Evolutionary conservation across 2,888 invertebrate species (phyloP), one percentile per base, ranked within the genome.

Genomic region (Ectemnius continuus): DNA sequence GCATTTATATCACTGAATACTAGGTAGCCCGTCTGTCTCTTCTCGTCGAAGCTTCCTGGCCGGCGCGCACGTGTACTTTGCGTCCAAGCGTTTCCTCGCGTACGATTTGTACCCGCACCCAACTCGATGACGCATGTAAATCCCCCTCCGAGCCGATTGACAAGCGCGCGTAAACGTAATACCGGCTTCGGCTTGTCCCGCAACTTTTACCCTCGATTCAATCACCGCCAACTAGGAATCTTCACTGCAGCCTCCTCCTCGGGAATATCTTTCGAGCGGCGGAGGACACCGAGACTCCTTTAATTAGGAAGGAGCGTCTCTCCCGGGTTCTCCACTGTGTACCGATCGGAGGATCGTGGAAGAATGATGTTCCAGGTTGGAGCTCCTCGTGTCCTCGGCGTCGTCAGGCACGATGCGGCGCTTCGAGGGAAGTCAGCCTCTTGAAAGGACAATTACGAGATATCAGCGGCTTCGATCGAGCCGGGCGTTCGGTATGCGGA

Each of bases 41-140:
- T 36, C 36, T 23, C 36, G 36, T 36, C 36, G 36, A 36, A 36
- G 36, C 11, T 36, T 67, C 67, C 46, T 61, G 75, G 73, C 80
- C 72, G 79, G 67, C 36, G 64, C 67, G 75, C 84, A 84, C 82
- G 84, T 83, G 82, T 75, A 84, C 80, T 84, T 74, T 36, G 48
- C 76, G 76, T 71, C 77, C 70, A 70, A 61, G 60, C 73, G 84
- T 75, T 75, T 69, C 72, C 72, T 82, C 82, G 80, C 82, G 76
- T 78, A 75, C 80, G 77, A 83, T 80, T 84, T 80, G 82, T 80
- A 79, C 77, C 71, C 67, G 76, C 67, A 70, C 75, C 64, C 78
- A 13, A 52, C 4, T 14, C 52, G 82, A 82, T 80, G 82, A 83
- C 84, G 84, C 82, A 82, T 78, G 83, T 78, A 80, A 84, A 61